Conservation (phyloP, 2,113 vertebrate species). For the Amia ocellicauda region DNA sequence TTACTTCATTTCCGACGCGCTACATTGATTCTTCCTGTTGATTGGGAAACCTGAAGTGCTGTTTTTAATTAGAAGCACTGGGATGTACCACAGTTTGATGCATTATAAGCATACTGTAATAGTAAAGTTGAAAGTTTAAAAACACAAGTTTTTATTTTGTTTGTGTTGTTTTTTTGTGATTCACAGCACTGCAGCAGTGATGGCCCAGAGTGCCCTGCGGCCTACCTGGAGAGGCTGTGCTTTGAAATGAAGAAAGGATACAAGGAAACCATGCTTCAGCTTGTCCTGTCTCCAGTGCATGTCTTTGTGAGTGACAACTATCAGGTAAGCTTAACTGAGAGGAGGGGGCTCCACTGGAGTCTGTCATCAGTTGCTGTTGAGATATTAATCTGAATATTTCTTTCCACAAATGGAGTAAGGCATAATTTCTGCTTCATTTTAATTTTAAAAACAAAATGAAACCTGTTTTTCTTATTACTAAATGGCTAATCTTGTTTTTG, state of each 20-base stretch:
- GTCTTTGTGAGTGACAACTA: constrained; percentile 92
- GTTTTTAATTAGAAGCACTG: no score
- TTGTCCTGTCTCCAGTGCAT: constrained; percentile 87
- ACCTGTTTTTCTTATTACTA: no score
- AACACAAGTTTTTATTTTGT: background rate
- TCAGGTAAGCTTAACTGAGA: constrained; percentile 68
- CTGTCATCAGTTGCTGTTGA: no score
- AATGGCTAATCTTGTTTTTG: no score
- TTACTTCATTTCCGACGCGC: no score
- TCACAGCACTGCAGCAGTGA: constrained; percentile 85
- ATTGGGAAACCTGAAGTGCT: no score
- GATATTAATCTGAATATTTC: no score
- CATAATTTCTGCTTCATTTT: no score
- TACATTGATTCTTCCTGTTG: no score
- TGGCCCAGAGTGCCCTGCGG: constrained; percentile 86
- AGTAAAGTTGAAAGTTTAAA: background rate
- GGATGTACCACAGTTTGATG: background rate
- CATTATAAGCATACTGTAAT: background rate
- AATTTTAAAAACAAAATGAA: no score
- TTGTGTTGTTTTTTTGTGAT: constrained; percentile 22
- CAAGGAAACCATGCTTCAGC: constrained; percentile 91
- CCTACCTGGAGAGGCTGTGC: constrained; percentile 88
- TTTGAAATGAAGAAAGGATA: constrained; percentile 99
- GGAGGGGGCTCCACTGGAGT: no score
- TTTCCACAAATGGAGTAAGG: no score